Evolutionary conservation across 2,888 invertebrate genomes (phyloP).

Genomic region (Lissocephala sabroskyi): DNA sequence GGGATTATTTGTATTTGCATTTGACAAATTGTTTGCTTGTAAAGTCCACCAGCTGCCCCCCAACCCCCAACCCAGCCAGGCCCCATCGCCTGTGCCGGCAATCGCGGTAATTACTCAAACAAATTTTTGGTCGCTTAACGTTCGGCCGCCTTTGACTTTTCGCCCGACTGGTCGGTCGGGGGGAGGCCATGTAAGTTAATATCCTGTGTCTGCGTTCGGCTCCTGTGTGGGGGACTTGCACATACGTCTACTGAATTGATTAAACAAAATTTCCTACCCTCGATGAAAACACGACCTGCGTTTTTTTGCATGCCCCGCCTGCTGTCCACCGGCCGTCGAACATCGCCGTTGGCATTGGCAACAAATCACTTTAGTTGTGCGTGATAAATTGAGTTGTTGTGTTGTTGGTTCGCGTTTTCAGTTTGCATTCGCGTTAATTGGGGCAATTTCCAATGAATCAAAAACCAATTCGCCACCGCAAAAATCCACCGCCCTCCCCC

Average conservation of each 20-base stretch:
- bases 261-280: slow-evolving; percentile 59
- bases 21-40: slow-evolving; percentile 64
- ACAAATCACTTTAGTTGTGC: slow-evolving; percentile 66
- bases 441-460: slow-evolving; percentile 61
- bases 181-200: slow-evolving; percentile 51
- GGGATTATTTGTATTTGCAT: slow-evolving; percentile 63
- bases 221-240: no score
- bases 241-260: slow-evolving; percentile 56
- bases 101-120: slow-evolving; percentile 60
- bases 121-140: slow-evolving; percentile 44
- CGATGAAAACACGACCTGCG: not conserved
- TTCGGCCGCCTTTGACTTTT: slow-evolving; percentile 19
- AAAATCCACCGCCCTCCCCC: no score
- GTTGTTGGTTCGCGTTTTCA: no score
- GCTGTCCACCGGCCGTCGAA: slow-evolving; percentile 12
- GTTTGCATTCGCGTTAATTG: slow-evolving; percentile 65
- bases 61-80: not conserved
- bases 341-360: slow-evolving; percentile 57
- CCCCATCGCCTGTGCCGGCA: slow-evolving; percentile 6
- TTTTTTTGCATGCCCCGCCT: slow-evolving; percentile 26
- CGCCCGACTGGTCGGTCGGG: not conserved
- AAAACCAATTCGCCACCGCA: slow-evolving; percentile 3
- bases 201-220: slow-evolving; percentile 64
- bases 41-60: slow-evolving; percentile 42
- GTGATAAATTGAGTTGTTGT: slow-evolving; percentile 66